These are phyloP conservation scores for Lates calcarifer DNA, from an alignment of 2,113 vertebrate genomes.

Conservation along the genomic window DNA sequence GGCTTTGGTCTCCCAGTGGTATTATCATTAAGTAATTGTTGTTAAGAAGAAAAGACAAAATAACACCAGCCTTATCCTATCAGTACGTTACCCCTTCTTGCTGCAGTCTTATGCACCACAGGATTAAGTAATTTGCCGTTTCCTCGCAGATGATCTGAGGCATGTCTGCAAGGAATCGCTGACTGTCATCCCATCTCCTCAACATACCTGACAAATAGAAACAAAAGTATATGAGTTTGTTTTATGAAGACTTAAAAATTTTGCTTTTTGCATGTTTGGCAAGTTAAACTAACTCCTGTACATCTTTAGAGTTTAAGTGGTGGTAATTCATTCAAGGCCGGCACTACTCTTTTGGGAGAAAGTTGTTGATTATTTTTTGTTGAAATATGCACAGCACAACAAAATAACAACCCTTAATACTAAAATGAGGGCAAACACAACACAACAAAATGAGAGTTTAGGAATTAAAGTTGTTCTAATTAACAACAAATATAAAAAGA, in stretches of 20 bases:
- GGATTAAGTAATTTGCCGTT: slow-evolving; percentile 92
- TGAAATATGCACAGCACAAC: background rate
- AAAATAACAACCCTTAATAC: background rate
- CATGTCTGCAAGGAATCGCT: slow-evolving; percentile 93
- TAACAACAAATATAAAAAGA: too few species aligned
- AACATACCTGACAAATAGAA: slow-evolving; percentile 89
- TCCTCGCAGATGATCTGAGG: slow-evolving; percentile 97
- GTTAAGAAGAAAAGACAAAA: background rate
- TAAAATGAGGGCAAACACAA: too few species aligned
- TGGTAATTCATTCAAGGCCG: background rate
- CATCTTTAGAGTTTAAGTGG: background rate
- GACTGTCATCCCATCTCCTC: slow-evolving; percentile 97
- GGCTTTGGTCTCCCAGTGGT: too few species aligned
- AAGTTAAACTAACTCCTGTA: background rate
- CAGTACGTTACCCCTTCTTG: slow-evolving; percentile 89
- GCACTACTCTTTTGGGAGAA: background rate
- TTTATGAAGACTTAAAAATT: background rate
- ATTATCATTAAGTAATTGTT: background rate
- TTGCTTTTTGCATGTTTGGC: background rate
- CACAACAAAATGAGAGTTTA: background rate
- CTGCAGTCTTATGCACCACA: slow-evolving; percentile 97
- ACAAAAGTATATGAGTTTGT: background rate
- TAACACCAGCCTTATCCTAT: slow-evolving; percentile 1
- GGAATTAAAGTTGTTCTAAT: background rate
- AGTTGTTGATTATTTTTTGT: background rate